Evolutionary conservation across 2,888 invertebrate species (phyloP), one percentile per base, ranked within the genome.

Genomic region (Drosophila vallismaia): DNA sequence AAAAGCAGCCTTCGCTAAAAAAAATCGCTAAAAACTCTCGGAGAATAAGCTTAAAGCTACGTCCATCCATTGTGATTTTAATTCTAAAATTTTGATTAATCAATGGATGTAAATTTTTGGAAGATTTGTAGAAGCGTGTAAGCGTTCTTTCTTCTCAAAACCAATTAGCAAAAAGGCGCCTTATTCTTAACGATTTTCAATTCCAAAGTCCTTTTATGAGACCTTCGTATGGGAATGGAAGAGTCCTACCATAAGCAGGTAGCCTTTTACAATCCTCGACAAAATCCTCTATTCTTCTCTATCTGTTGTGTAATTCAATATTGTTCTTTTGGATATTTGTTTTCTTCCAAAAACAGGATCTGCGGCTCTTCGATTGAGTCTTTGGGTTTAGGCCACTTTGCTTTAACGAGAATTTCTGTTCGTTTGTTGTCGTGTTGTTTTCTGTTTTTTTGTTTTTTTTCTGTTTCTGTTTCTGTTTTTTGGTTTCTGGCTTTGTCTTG

Each of bases 281-380:
- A 10, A 38, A 38, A 69, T 64, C 60, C 33, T 50, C 53, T 67
- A 69, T 19, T n/a, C n/a, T n/a, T n/a, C n/a, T n/a, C 19, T 19
- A n/a, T 19, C 70, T 60, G 72, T 73, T 69, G 70, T 69, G 82
- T 83, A 82, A 82, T 80, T 80, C 78, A 83, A 82, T 82, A 82
- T 83, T 84, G 62, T 75, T 74, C 59, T 75, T 69, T 33, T 69
- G 40, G 54, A 53, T 62, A 42, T 68, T 60, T 63, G 38, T 72
- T n/a, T 71, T 40, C 19, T 74, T 68, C 62, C 26, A 45, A 72
- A 71, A 78, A 78, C 81, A 80, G 80, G 81, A 81, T 81, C 72
- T 70, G 44, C 38, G n/a, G 10, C 44, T 64, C 80, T 63, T 56
- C 48, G 60, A 49, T 74, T 56, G 48, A 45, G 56, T 62, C 48